phyloP scores from a whole-genome alignment of 2,797 vertebrate genomes.

The Melanotaenia maccullochi region DNA sequence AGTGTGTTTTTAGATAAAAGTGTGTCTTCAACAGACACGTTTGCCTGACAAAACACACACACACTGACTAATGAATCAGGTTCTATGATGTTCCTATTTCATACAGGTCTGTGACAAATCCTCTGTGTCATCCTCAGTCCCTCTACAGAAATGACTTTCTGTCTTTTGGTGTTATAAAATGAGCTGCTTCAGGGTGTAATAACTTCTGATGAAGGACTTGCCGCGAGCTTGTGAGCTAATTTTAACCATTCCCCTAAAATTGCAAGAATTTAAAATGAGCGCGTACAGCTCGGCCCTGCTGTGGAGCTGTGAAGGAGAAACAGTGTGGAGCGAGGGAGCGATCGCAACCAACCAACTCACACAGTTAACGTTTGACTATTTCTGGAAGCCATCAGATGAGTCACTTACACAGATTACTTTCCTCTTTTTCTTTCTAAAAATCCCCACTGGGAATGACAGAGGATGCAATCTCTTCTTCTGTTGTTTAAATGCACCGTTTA shows the following conservation, averaged over 20 bases:
- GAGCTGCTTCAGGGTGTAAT: conserved; percentile 45
- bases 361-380: conserved; percentile 25
- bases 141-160: conserved; percentile 14
- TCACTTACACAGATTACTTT: background rate
- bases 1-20: background rate
- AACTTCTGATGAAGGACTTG: conserved; percentile 37
- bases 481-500: background rate
- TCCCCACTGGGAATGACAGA: conserved; percentile 5
- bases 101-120: conserved; percentile 38
- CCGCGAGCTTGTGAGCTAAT: conserved; percentile 30
- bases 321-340: conserved; percentile 9
- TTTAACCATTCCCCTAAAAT: conserved; percentile 30
- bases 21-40: background rate
- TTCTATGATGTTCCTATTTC: conserved; percentile 17
- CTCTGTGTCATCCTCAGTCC: background rate
- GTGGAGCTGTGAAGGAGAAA: conserved; percentile 24
- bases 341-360: conserved; percentile 1
- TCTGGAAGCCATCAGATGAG: conserved; percentile 21
- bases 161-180: background rate
- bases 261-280: conserved; percentile 37
- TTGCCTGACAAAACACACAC: background rate
- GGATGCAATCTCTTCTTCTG: background rate
- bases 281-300: conserved; percentile 1
- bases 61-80: conserved; percentile 3
- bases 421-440: background rate